phyloP scores from a whole-genome alignment of 2,797 vertebrate species.

The Cyclura pinguis region DNA sequence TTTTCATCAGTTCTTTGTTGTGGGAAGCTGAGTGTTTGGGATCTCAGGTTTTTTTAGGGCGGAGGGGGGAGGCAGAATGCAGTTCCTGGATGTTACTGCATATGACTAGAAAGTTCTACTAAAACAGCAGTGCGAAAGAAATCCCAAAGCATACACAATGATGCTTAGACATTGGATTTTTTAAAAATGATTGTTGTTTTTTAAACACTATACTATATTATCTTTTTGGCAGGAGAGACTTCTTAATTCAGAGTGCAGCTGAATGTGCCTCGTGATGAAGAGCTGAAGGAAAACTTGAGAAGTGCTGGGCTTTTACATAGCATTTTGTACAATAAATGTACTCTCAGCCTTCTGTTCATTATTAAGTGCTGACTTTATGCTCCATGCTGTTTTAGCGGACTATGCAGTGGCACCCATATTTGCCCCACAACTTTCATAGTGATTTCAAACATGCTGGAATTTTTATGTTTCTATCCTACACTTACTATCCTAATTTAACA shows the following conservation, averaged over 20 bases:
- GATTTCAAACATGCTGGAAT: neutral
- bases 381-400: no score
- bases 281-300: neutral
- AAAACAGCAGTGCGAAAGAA: neutral
- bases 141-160: neutral
- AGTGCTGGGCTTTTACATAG: neutral
- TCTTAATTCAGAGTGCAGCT: neutral
- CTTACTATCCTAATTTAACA: neutral
- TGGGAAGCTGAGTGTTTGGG: no score
- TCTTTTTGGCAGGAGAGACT: neutral
- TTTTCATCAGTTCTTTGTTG: no score
- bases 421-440: neutral
- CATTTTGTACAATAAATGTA: neutral
- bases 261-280: neutral
- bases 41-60: no score
- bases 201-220: neutral
- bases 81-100: neutral
- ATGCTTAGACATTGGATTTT: neutral
- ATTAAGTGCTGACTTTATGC: neutral
- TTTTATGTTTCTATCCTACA: neutral
- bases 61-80: no score
- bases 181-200: no score
- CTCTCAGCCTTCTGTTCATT: neutral
- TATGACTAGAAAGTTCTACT: neutral
- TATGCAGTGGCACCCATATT: neutral